phyloP scores from a whole-genome alignment of 2,888 invertebrate genomes.

The Caenorhabditis imperialis region DNA sequence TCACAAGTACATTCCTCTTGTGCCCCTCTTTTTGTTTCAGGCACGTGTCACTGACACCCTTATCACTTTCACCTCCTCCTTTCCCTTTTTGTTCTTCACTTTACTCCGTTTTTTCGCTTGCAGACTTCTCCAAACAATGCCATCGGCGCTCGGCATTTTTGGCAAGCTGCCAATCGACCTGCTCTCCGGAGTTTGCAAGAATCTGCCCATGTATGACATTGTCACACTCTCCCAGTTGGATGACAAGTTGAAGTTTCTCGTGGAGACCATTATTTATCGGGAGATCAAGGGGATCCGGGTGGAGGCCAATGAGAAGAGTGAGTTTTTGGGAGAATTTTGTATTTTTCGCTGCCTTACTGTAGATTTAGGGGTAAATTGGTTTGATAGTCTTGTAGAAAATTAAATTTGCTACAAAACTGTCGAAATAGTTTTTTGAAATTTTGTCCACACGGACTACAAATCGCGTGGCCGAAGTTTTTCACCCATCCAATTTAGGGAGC shows the following conservation, averaged over 20 bases:
- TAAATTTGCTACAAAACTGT: too few species aligned
- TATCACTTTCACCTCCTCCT: constrained; percentile 31
- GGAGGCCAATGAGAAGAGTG: constrained; percentile 12
- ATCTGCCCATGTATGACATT: constrained; percentile 35
- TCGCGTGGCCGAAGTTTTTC: too few species aligned
- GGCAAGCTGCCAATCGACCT: constrained; percentile 35
- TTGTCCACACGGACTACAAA: too few species aligned
- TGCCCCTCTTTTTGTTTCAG: too few species aligned
- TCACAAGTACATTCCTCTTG: too few species aligned
- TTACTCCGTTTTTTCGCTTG: constrained; percentile 14
- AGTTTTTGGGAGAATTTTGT: constrained; percentile 2
- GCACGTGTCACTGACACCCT: too few species aligned
- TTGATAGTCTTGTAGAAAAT: too few species aligned
- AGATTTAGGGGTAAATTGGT: too few species aligned
- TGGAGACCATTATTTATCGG: constrained; percentile 19
- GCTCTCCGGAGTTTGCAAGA: constrained; percentile 20
- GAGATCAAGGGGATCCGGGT: constrained; percentile 27
- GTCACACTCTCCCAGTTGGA: constrained; percentile 13
- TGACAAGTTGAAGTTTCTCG: neutral
- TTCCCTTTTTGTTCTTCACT: constrained; percentile 24
- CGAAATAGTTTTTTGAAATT: too few species aligned
- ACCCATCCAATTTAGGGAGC: too few species aligned
- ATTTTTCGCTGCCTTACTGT: too few species aligned
- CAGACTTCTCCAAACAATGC: constrained; percentile 7
- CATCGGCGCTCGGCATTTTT: constrained; percentile 18